phyloP scores from a whole-genome alignment of 2,888 invertebrate species.

The Ochropleura leucogaster region DNA sequence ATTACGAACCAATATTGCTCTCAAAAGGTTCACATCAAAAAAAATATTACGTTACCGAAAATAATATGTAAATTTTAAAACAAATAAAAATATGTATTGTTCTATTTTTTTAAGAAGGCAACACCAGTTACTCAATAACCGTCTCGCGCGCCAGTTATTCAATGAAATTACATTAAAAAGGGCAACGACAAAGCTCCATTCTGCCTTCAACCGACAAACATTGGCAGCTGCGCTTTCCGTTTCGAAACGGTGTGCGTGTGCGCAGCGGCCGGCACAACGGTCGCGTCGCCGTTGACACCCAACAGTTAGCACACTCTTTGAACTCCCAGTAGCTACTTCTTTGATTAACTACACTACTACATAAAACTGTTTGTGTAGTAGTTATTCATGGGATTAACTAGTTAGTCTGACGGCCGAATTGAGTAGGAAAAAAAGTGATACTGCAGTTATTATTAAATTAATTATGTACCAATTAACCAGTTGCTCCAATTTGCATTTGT shows the following conservation, averaged over 20 bases:
- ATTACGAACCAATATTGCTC: slow-evolving; percentile 48
- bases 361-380: slow-evolving; percentile 21
- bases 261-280: slow-evolving; percentile 69
- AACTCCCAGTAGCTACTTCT: slow-evolving; percentile 20
- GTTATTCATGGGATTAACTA: slow-evolving; percentile 18
- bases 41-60: slow-evolving; percentile 3
- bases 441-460: background rate
- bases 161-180: slow-evolving; percentile 78
- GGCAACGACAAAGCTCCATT: slow-evolving; percentile 71
- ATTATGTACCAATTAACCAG: background rate
- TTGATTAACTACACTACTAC: slow-evolving; percentile 18
- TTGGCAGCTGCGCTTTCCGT: slow-evolving; percentile 79
- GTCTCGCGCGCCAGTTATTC: slow-evolving; percentile 64
- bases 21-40: slow-evolving; percentile 20
- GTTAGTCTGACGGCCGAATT: background rate
- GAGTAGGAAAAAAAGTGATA: background rate
- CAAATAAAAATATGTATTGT: background rate
- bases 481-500: background rate
- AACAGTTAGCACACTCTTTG: slow-evolving; percentile 50
- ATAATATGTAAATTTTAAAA: background rate
- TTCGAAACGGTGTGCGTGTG: slow-evolving; percentile 69
- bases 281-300: slow-evolving; percentile 63
- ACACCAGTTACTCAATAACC: slow-evolving; percentile 46
- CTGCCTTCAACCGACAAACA: slow-evolving; percentile 65
- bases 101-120: slow-evolving; percentile 38